Base-by-base conservation (phyloP, 2,797 vertebrate species). In the Pyrocephalus nanus region DNA sequence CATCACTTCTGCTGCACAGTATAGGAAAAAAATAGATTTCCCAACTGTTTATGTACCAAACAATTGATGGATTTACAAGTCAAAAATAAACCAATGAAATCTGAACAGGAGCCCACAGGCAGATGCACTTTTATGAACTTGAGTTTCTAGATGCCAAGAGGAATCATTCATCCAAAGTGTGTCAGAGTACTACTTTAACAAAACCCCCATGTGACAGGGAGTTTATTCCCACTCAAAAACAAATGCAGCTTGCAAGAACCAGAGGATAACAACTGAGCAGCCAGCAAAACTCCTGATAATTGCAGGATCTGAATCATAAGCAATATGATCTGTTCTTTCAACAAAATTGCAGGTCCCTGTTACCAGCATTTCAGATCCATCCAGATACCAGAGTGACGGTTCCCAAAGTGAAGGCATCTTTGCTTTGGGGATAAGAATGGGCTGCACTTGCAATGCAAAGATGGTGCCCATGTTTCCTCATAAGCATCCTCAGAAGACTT, bases 41-140 rank as follows among this genome's bases (percentile, higher is more conserved):
- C 58, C 72, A 55, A 53, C 27, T 77, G 50, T 10, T 88, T 53
- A 48, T 62, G 58, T 84, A 66, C 40, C 51, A 76, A 75, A 77
- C 47, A 88, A 88, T 1, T 72, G 57, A 87, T 38, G 23, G 51
- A 82, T 87, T 89, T 87, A 70, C 32, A 89, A 93, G 67, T 53
- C 48, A 93, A 83, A 95, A 91, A 67, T 34, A 91, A 92, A 53
- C 25, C 21, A 94, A 61, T 61, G 75, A 92, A 92, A 79, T 73
- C 64, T 30, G 26, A 92, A 72, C 20, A 17, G 54, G 91, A 91
- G 60, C 78, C 89, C 74, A 93, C 21, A 85, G 83, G 85, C 76
- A 91, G 88, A 94, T 78, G 73, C 58, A 90, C 79, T 65, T 88
- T 72, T 77, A 92, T 34, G 79, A 93, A 92, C 83, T 6, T 45